These are phyloP conservation scores for Sitodiplosis mosellana DNA, from an alignment of 1,140 invertebrate genomes.

Conservation along the genomic window DNA sequence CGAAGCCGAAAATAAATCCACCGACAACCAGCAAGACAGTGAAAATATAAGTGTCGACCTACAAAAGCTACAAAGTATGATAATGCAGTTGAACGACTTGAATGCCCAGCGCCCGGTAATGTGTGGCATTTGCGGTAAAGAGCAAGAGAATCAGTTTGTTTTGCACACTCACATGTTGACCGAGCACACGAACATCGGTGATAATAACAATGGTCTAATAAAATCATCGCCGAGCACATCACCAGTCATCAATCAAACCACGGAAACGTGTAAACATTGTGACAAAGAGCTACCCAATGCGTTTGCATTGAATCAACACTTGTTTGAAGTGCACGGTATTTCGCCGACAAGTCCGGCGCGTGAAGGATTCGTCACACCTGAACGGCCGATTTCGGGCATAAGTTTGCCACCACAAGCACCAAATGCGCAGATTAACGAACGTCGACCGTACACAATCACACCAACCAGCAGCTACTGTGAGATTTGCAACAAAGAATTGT, in stretches of 20 bases:
- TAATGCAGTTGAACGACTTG: constrained; percentile 66
- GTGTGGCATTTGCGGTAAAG: constrained; percentile 38
- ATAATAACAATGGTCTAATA: constrained; percentile 10
- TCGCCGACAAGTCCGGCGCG: constrained; percentile 13
- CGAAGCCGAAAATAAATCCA: not conserved
- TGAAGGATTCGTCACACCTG: constrained; percentile 22
- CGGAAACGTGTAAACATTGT: constrained; percentile 31
- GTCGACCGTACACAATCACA: constrained; percentile 29
- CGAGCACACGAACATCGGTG: constrained; percentile 28
- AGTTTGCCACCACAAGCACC: constrained; percentile 6
- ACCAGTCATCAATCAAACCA: constrained; percentile 5
- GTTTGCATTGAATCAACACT: constrained; percentile 36
- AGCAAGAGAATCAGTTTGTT: constrained; percentile 36
- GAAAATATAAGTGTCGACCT: constrained; percentile 58
- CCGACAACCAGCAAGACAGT: constrained; percentile 14
- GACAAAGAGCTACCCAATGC: constrained; percentile 34
- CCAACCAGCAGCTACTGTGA: constrained; percentile 85
- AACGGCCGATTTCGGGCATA: constrained; percentile 12
- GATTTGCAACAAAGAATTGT: constrained; percentile 97
- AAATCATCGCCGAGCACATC: constrained; percentile 2
- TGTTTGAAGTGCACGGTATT: constrained; percentile 32
- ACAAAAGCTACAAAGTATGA: constrained; percentile 79
- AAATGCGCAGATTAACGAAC: constrained; percentile 13
- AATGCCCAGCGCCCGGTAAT: constrained; percentile 37
- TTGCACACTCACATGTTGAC: constrained; percentile 38